Evolutionary conservation across 2,113 vertebrate species (phyloP).

Genomic region (Canis aureus): DNA sequence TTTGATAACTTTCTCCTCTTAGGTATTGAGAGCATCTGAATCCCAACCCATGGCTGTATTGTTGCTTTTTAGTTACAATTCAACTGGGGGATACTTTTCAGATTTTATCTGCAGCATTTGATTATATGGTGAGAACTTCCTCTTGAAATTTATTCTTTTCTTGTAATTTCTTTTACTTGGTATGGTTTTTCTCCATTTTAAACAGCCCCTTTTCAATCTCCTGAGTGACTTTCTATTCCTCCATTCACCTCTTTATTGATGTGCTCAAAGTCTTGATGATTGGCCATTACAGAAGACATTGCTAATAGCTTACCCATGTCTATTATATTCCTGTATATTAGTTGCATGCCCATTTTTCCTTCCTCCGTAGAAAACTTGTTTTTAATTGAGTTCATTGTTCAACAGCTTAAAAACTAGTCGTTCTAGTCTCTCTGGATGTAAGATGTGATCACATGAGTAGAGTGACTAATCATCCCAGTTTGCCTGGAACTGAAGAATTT

Average conservation of each 20-base stretch:
- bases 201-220: background rate
- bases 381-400: background rate
- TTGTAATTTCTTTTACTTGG: background rate
- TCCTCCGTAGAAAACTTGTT: background rate
- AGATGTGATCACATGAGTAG: background rate
- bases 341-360: background rate
- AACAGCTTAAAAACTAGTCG: background rate
- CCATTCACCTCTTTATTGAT: background rate
- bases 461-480: background rate
- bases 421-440: background rate
- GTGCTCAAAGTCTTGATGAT: background rate
- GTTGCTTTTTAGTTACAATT: background rate
- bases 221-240: background rate
- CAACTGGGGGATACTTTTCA: background rate
- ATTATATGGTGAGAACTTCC: background rate
- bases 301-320: background rate
- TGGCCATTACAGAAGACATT: background rate
- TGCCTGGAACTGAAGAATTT: background rate
- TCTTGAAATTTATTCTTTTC: background rate
- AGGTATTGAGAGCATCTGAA: background rate
- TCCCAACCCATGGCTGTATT: background rate
- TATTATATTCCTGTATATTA: fast-evolving
- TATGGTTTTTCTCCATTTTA: background rate
- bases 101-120: background rate
- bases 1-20: background rate